Base-by-base conservation (phyloP, 2,888 invertebrate genomes). In the Tanytarsus gracilentus region DNA sequence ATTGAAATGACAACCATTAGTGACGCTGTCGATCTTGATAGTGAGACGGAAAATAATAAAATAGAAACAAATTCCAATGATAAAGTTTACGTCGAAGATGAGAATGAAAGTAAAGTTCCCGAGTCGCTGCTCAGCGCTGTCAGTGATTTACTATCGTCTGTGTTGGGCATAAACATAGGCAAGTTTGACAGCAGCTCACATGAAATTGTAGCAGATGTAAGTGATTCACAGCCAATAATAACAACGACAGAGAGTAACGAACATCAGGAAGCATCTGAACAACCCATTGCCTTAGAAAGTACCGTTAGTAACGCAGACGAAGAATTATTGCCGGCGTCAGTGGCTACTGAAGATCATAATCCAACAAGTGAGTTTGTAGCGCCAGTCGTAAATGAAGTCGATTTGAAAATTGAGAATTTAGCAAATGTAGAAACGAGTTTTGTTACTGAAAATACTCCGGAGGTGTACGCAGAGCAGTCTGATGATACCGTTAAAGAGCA, bases 401-500 rank as follows among this genome's bases (percentile, higher is more conserved):
- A 55, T 21, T 39, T 39, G 40, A 55, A 55, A 55, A 55, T 55
- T 27, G 55, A 55, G 26, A 55, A 55, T 39, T 39, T 55, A 33
- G 52, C 33, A 14, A 55, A 26, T 18, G 36, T 33, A 7, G 21
- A 55, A 9, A 39, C 55, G n/a, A 33, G 9, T 25, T 51, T 25
- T 16, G 16, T 40, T 26, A 55, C 55, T 25, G 55, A 55, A 55
- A 27, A 25, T 23, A 39, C 18, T 6, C 55, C 55, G 7, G 55
- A 55, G 26, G n/a, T 25, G 18, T 23, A n/a, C 11, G 40, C 36
- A n/a, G 53, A 53, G n/a, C n/a, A n/a, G n/a, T n/a, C n/a, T n/a
- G n/a, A n/a, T n/a, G n/a, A n/a, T 18, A 23, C 27, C 14, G 40
- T 55, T 2, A 55, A 26, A 6, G 52, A 11, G 6, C 27, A n/a